Percentiles rank a stretch among this genome's conserved stretches.
Conservation (phyloP, 2,888 invertebrate species). For the Pollenia labialis region DNA sequence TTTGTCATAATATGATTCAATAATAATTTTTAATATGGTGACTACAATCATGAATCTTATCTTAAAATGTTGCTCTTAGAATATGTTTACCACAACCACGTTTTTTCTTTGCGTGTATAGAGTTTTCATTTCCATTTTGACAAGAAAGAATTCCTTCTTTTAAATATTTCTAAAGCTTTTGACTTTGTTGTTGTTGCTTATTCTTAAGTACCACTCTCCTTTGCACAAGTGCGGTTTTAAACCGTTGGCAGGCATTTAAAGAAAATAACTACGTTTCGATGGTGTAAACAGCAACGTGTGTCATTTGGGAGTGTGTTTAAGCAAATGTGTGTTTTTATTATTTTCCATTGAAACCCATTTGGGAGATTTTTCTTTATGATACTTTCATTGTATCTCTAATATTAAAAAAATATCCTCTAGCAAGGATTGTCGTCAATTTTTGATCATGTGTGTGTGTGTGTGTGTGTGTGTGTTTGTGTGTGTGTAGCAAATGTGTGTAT, state of each 20-base stretch:
- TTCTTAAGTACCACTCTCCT: conserved; percentile 23
- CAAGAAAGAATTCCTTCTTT: not conserved
- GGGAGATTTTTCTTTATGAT: conserved; percentile 47
- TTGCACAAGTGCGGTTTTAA: conserved; percentile 28
- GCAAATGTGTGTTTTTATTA: conserved; percentile 49
- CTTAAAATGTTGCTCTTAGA: no score
- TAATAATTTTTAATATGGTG: no score
- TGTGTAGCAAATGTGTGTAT: not conserved
- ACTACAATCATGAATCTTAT: no score
- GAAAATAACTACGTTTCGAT: conserved; percentile 13
- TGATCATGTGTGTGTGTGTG: not conserved
- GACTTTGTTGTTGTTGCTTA: not conserved
- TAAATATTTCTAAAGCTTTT: conserved; percentile 11
- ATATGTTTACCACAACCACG: no score
- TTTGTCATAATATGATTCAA: no score
- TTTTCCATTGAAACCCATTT: conserved; percentile 68
- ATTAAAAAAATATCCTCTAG: conserved; percentile 70
- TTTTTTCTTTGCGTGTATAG: no score
- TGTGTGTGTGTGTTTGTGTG: not conserved
- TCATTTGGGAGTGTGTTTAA: conserved; percentile 25
- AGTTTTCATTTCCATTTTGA: not conserved
- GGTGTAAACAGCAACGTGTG: conserved; percentile 62
- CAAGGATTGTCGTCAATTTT: conserved; percentile 70
- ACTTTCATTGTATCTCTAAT: conserved; percentile 57
- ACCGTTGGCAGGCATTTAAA: conserved; percentile 63